Conservation (phyloP, 2,797 vertebrate genomes). For the Phrynocephalus forsythii region DNA sequence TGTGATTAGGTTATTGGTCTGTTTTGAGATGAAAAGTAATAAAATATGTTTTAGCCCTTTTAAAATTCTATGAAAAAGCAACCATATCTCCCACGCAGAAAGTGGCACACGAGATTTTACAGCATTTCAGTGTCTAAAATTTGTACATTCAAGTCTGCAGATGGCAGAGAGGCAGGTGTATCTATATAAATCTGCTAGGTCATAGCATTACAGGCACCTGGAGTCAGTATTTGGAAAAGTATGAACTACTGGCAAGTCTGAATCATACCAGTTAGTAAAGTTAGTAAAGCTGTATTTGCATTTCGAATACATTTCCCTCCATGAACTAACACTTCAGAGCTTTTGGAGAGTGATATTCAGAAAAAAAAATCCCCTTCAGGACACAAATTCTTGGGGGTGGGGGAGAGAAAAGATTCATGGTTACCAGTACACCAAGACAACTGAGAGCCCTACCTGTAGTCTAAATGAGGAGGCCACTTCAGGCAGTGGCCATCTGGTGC, state of each 20-base stretch:
- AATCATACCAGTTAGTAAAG: not conserved
- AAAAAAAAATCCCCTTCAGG: not conserved
- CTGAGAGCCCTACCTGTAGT: too few relatives aligned
- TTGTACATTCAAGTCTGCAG: not conserved
- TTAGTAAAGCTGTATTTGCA: not conserved
- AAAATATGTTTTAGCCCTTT: not conserved
- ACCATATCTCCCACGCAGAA: not conserved
- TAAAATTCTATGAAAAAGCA: not conserved
- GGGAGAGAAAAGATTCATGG: not conserved
- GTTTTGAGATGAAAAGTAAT: not conserved
- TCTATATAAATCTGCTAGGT: not conserved
- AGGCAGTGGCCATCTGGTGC: too few relatives aligned
- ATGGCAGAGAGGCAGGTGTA: not conserved
- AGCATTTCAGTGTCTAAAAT: not conserved
- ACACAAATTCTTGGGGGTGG: not conserved
- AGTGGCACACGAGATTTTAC: not conserved
- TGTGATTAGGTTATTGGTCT: not conserved
- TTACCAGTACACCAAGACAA: not conserved
- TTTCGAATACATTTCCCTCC: not conserved
- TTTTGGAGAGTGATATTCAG: not conserved
- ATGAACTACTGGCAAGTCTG: not conserved
- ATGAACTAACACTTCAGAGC: not conserved
- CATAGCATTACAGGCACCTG: not conserved
- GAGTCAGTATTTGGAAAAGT: not conserved
- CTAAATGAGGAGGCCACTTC: too few relatives aligned